Conservation (phyloP, 2,888 invertebrate species). For the Leptopilina syphax region DNA sequence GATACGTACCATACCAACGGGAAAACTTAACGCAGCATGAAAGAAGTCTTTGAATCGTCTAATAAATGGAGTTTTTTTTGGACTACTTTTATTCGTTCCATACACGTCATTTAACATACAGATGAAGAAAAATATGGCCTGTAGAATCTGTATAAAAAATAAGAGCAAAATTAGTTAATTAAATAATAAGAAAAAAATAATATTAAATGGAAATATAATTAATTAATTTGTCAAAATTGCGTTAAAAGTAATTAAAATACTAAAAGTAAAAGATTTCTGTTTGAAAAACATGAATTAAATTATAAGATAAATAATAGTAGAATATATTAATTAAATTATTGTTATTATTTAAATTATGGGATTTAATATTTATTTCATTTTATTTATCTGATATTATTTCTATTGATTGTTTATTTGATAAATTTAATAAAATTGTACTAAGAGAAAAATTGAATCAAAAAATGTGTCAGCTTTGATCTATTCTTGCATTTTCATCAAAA, state of each 20-base stretch:
- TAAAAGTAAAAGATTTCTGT: too few relatives aligned
- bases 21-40: constrained; percentile 86
- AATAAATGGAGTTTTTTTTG: constrained; percentile 82
- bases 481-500: not conserved
- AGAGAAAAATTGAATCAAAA: too few relatives aligned
- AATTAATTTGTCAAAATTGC: too few relatives aligned
- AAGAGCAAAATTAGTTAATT: not conserved
- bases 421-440: too few relatives aligned
- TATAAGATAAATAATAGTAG: too few relatives aligned
- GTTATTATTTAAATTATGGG: too few relatives aligned
- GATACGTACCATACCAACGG: constrained; percentile 81
- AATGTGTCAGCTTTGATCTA: too few relatives aligned
- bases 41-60: constrained; percentile 84
- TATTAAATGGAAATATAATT: not conserved
- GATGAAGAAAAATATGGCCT: constrained; percentile 87
- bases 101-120: constrained; percentile 87
- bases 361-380: too few relatives aligned
- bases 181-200: not conserved
- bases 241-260: too few relatives aligned
- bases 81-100: constrained; percentile 84
- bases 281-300: too few relatives aligned
- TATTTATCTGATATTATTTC: not conserved
- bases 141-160: constrained; percentile 81
- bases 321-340: too few relatives aligned
- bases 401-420: too few relatives aligned